phyloP scores from a whole-genome alignment of 2,888 invertebrate species.

The Conops quadrifasciatus region DNA sequence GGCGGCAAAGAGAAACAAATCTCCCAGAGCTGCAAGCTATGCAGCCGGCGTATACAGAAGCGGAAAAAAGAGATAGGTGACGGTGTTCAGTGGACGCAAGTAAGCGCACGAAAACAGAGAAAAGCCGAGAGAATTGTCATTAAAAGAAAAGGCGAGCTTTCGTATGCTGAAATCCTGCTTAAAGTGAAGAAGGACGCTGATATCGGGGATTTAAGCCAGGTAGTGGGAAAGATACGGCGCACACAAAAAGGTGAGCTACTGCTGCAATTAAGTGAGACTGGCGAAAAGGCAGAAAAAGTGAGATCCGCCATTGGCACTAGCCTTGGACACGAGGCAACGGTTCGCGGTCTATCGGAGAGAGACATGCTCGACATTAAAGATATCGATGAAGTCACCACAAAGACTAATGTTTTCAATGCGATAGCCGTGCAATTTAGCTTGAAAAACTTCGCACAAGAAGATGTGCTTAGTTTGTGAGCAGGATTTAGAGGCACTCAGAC shows the following conservation, averaged over 20 bases:
- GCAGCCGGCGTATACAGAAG: no score
- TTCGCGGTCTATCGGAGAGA: not conserved
- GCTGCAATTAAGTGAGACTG: not conserved
- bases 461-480: not conserved
- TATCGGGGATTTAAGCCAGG: not conserved
- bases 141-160: not conserved
- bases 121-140: not conserved
- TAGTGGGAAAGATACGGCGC: not conserved
- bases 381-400: conserved; percentile 9
- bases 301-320: not conserved
- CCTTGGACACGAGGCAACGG: not conserved
- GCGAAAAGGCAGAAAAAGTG: not conserved
- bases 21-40: not conserved
- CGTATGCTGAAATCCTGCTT: not conserved
- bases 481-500: conserved; percentile 19
- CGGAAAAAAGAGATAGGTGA: not conserved
- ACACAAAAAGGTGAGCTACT: not conserved
- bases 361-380: conserved; percentile 19
- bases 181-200: not conserved
- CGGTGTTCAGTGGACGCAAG: not conserved
- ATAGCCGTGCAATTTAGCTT: not conserved
- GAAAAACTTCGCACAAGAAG: not conserved
- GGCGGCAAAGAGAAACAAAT: not conserved
- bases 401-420: not conserved
- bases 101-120: not conserved